Evolutionary conservation across 2,113 vertebrate species (phyloP).

Genomic region (Aramus guarauna): DNA sequence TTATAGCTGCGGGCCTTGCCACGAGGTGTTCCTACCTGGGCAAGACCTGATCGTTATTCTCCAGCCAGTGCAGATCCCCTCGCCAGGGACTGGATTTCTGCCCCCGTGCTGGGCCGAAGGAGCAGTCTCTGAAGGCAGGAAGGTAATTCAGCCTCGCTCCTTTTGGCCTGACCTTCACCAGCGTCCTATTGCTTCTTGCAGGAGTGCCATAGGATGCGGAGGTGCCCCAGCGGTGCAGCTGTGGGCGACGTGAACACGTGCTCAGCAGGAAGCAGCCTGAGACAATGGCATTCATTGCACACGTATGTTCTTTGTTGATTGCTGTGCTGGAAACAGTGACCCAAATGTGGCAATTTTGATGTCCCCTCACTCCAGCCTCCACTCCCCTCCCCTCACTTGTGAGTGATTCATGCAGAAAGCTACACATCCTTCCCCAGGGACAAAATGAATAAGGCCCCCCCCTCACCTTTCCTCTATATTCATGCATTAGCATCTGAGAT

Average conservation of each 20-base stretch:
- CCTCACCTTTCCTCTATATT: background rate
- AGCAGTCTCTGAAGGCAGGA: background rate
- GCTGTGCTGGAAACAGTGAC: background rate
- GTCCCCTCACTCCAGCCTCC: background rate
- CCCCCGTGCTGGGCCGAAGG: accelerated
- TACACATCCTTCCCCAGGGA: background rate
- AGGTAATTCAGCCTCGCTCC: background rate
- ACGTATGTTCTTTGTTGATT: background rate
- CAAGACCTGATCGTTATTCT: background rate
- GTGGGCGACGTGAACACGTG: background rate
- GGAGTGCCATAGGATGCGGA: background rate
- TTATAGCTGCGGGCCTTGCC: background rate
- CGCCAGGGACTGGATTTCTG: background rate
- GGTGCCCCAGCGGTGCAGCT: background rate
- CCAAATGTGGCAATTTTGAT: background rate
- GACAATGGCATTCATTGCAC: conserved; percentile 40
- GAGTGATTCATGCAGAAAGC: background rate
- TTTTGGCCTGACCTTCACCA: background rate
- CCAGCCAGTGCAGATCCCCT: background rate
- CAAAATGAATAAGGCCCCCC: background rate
- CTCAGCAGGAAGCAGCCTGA: conserved; percentile 23
- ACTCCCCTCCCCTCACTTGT: background rate
- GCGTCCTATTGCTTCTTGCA: background rate
- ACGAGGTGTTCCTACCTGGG: background rate
- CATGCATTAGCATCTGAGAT: background rate